These are phyloP conservation scores for Sigmodon hispidus DNA, from an alignment of 2,113 vertebrate genomes.

Conservation along the genomic window DNA sequence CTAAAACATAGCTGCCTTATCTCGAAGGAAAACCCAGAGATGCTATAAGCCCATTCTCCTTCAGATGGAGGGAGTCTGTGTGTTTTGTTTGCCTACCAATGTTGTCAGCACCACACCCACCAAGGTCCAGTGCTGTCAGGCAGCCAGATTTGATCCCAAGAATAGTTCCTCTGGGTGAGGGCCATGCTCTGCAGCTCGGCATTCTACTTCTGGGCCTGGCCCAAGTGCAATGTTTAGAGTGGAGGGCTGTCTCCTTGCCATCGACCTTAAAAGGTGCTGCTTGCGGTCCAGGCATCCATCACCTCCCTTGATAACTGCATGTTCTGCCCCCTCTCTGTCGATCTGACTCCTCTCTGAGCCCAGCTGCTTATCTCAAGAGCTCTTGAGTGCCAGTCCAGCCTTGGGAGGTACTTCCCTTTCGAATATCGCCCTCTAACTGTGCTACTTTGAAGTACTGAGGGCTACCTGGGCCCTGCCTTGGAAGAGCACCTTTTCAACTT, in stretches of 20 bases:
- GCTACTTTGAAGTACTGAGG: not conserved
- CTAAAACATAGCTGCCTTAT: not conserved
- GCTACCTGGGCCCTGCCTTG: too few relatives aligned
- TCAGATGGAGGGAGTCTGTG: not conserved
- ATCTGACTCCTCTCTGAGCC: not conserved
- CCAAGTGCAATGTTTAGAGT: conserved; percentile 59
- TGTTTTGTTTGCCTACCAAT: not conserved
- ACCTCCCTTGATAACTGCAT: conserved; percentile 6
- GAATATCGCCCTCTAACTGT: not conserved
- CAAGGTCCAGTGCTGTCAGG: conserved; percentile 44
- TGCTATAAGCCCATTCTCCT: not conserved
- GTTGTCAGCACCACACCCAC: conserved; percentile 13
- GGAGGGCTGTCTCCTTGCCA: conserved; percentile 52
- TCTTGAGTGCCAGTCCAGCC: not conserved
- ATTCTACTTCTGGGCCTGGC: conserved; percentile 51
- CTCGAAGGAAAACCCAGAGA: not conserved
- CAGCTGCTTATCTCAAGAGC: not conserved
- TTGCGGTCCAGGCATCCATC: conserved; percentile 33
- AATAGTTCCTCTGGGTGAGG: conserved; percentile 63
- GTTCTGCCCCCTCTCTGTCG: conserved; percentile 6
- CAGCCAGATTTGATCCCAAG: conserved; percentile 58
- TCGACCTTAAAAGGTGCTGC: conserved; percentile 78
- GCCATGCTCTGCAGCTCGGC: conserved; percentile 34
- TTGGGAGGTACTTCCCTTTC: not conserved
- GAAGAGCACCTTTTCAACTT: not conserved